A percentile compares a stretch with the other conserved stretches of the same genome.
These are phyloP conservation scores for Salticus scenicus DNA, from an alignment of 2,888 invertebrate species.

Conservation along the genomic window DNA sequence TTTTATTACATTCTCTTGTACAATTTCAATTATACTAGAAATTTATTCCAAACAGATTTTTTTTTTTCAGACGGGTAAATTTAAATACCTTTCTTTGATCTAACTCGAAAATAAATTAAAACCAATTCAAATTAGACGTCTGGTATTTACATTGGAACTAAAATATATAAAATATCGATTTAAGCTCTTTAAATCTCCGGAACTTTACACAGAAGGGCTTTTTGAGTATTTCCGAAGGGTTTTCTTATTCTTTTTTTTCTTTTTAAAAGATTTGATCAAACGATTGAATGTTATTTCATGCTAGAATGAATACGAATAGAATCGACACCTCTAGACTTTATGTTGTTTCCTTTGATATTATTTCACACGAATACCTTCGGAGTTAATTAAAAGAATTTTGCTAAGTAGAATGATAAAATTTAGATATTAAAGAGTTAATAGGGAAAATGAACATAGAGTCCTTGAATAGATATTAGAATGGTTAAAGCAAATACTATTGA, in stretches of 20 bases:
- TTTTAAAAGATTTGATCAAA: not conserved
- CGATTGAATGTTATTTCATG: not conserved
- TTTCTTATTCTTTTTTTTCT: not conserved
- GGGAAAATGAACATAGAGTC: too few relatives aligned
- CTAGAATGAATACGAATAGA: not conserved
- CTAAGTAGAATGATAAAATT: too few relatives aligned
- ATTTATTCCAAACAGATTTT: too few relatives aligned
- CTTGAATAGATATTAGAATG: too few relatives aligned
- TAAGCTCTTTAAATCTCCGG: not conserved
- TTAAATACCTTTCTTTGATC: too few relatives aligned
- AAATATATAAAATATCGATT: not conserved
- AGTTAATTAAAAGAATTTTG: too few relatives aligned
- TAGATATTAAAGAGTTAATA: too few relatives aligned
- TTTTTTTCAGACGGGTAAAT: too few relatives aligned
- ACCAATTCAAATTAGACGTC: not conserved
- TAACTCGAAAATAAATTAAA: not conserved
- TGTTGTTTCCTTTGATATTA: not conserved
- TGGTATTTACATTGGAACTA: not conserved
- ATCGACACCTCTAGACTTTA: not conserved
- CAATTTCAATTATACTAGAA: too few relatives aligned
- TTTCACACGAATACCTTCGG: not conserved
- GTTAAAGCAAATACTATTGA: too few relatives aligned
- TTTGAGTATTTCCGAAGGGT: not conserved
- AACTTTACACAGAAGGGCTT: not conserved
- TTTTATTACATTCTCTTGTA: too few relatives aligned